Evolutionary conservation across 1,140 invertebrate species (phyloP), one percentile per base, ranked within the genome.

Genomic region (Diuraphis noxia): DNA sequence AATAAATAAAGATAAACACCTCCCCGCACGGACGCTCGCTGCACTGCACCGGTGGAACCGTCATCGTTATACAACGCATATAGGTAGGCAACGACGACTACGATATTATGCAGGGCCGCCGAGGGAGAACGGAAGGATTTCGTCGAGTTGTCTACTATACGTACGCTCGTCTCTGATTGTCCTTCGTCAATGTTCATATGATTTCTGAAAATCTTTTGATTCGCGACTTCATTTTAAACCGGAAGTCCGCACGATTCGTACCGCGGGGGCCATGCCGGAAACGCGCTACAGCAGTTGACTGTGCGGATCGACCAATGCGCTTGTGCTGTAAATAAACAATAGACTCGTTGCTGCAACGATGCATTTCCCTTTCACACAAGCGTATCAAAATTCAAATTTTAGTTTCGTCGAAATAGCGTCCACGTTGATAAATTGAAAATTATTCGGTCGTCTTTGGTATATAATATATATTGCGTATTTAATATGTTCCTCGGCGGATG

Each of bases 1-100:
- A n/a, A n/a, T n/a, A n/a, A 34, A 52, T 34, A 86, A 52, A 86
- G 41, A 86, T 49, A 86, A 86, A 86, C 56, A 72, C 84, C n/a
- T 85, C 41, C 82, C 43, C 41, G 41, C 43, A 46, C 84, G 84
- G 8, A 46, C 13, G 30, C 30, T 56, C 52, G 25, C n/a, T n/a
- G n/a, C 25, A 10, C 10, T 46, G 46, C 56, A 5, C 56, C 56
- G 56, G n/a, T n/a, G n/a, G n/a, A 72, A 72, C 56, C 56, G 13
- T 72, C 56, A 17, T 72, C 17, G n/a, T n/a, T 17, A 56, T 56
- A 72, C 13, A 10, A n/a, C n/a, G n/a, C n/a, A n/a, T n/a, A n/a
- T n/a, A 13, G 30, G 13, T 72, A n/a, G 4, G 30, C n/a, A 63
- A n/a, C 13, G 13, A n/a, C 21, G 46, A 49, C n/a, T 30, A 81